These are phyloP conservation scores for Hassar affinis DNA, from an alignment of 2,113 vertebrate genomes.

Conservation along the genomic window DNA sequence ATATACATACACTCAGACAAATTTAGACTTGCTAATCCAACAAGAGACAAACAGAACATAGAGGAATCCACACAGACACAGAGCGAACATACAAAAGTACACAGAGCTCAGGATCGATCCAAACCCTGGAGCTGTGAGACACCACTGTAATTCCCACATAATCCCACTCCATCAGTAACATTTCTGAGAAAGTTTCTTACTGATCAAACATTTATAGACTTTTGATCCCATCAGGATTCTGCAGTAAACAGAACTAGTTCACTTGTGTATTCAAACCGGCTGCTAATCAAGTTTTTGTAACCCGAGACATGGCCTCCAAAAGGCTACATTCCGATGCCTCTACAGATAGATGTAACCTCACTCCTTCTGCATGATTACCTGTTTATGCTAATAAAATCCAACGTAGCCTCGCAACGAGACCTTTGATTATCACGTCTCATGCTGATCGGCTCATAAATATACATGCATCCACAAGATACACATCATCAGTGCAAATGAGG, in stretches of 20 bases:
- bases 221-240: background rate
- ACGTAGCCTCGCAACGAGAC: slow-evolving; percentile 40
- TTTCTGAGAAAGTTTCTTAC: background rate
- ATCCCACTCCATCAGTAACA: background rate
- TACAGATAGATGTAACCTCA: slow-evolving; percentile 40
- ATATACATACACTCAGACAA: background rate
- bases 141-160: background rate
- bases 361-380: slow-evolving; percentile 52
- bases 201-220: background rate
- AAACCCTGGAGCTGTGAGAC: background rate
- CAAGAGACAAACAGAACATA: background rate
- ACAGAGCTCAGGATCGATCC: background rate
- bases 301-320: slow-evolving; percentile 18
- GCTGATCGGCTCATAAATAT: slow-evolving; percentile 48
- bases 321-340: slow-evolving; percentile 31
- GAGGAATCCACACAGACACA: background rate
- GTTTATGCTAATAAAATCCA: slow-evolving; percentile 55
- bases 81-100: background rate
- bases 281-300: slow-evolving; percentile 35
- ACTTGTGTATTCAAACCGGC: slow-evolving; percentile 6
- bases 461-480: slow-evolving; percentile 44
- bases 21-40: background rate
- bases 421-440: slow-evolving; percentile 49
- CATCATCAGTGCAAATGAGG: slow-evolving; percentile 47
- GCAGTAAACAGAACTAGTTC: slow-evolving; percentile 19